phyloP scores from a whole-genome alignment of 2,113 vertebrate species.

The human (Homo sapiens) region DNA sequence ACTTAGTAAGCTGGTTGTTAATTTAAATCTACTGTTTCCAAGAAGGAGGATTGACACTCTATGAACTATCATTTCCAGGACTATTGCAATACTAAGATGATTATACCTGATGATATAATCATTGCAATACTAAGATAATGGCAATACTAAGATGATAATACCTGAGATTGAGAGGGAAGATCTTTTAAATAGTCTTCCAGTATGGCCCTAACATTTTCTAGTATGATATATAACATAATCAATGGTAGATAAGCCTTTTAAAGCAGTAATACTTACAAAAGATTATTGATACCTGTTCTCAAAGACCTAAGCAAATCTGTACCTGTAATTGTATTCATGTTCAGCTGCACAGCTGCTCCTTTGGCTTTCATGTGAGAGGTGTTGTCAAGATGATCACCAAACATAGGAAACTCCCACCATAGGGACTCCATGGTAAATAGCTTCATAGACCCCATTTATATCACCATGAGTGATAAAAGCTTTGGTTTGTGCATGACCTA shows the following conservation, averaged over 20 bases:
- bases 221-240: not conserved
- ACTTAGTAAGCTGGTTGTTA: not conserved
- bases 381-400: no score
- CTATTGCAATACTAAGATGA: not conserved
- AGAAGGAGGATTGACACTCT: not conserved
- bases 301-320: constrained; percentile 75
- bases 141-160: not conserved
- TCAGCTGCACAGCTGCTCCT: no score
- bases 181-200: not conserved
- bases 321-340: no score
- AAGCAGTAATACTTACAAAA: constrained; percentile 83
- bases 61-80: not conserved
- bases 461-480: no score
- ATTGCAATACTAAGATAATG: not conserved
- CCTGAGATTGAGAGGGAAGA: not conserved
- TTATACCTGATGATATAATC: not conserved
- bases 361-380: no score
- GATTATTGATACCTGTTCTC: constrained; percentile 84
- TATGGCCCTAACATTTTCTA: not conserved
- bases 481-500: no score
- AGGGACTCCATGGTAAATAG: no score
- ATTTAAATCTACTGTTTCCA: not conserved
- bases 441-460: no score
- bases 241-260: not conserved
- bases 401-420: no score